Conservation (phyloP, 2,797 vertebrate genomes). For the Graptemys geographica region DNA sequence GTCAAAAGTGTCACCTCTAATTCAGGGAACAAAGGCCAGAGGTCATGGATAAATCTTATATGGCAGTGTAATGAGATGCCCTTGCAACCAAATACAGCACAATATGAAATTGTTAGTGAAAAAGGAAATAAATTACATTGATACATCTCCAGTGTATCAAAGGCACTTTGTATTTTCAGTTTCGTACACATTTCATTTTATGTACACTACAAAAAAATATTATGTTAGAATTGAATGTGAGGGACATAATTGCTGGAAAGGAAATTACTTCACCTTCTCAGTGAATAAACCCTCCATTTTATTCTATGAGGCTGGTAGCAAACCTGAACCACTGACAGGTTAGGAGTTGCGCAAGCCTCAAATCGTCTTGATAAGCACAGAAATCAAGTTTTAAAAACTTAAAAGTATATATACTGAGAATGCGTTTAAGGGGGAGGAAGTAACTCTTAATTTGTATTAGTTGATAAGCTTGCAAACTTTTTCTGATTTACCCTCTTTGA, state of each 20-base stretch:
- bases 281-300: not conserved
- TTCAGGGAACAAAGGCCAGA: not conserved
- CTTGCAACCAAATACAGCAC: not conserved
- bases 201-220: fast-evolving
- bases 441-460: not conserved
- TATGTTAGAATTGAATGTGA: not conserved
- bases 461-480: not conserved
- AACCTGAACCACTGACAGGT: conserved; percentile 58
- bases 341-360: conserved; percentile 59
- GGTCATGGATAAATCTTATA: not conserved
- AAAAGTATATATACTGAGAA: fast-evolving
- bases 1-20: not conserved
- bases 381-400: fast-evolving
- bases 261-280: conserved; percentile 52
- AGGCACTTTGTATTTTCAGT: not conserved
- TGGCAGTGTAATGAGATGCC: fast-evolving
- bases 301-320: conserved; percentile 74
- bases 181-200: not conserved
- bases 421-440: not conserved
- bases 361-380: not conserved
- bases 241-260: conserved; percentile 40
- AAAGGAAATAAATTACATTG: not conserved
- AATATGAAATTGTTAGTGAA: not conserved
- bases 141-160: not conserved
- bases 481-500: not conserved